phyloP scores from a whole-genome alignment of 2,113 vertebrate genomes.

The Pygoscelis adeliae region DNA sequence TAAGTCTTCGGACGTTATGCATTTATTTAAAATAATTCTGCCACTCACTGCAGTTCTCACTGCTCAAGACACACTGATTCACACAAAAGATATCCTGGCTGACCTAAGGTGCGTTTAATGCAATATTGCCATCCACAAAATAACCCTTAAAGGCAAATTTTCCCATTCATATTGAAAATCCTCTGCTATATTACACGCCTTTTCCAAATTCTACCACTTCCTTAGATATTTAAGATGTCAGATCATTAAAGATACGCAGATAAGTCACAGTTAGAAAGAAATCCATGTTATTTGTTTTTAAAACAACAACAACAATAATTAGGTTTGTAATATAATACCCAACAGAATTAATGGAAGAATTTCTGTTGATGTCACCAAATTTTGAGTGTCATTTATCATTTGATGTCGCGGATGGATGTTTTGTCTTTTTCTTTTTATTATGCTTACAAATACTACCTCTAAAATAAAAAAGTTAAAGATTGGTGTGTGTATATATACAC shows the following conservation, averaged over 20 bases:
- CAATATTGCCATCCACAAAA: not conserved
- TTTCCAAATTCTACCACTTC: not conserved
- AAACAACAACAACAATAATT: not conserved
- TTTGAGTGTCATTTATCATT: not conserved
- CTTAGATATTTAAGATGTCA: not conserved
- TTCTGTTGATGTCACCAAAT: not conserved
- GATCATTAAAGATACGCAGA: not conserved
- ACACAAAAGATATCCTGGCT: not conserved
- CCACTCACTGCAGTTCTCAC: not conserved
- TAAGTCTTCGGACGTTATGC: not conserved
- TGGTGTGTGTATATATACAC: not conserved
- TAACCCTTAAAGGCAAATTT: not conserved
- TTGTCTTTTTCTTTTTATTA: not conserved
- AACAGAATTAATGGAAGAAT: not conserved
- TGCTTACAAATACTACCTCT: not conserved
- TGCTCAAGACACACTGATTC: not conserved
- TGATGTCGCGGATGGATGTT: not conserved
- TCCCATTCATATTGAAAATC: not conserved
- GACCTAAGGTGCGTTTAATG: not conserved
- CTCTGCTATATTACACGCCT: not conserved
- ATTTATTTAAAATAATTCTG: not conserved
- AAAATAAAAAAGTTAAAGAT: not conserved
- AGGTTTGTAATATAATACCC: not conserved
- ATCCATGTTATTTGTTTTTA: not conserved
- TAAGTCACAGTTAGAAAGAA: not conserved